Percentiles rank a stretch among this genome's conserved stretches.
Evolutionary conservation across 1,140 invertebrate genomes (phyloP).

Genomic region (Drosophila burlai): DNA sequence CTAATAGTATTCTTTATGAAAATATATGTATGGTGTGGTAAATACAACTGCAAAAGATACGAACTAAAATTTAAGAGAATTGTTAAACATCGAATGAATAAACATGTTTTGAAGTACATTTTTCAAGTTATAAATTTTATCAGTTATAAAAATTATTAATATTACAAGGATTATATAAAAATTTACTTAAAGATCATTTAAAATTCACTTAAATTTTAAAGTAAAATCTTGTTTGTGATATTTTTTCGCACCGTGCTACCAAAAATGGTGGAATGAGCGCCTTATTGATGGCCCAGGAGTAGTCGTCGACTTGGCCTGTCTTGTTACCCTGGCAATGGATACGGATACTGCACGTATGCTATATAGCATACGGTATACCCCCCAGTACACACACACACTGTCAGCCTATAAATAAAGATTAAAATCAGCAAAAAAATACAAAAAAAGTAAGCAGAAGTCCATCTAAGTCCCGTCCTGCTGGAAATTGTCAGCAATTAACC

Average conservation of each 20-base stretch:
- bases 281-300: constrained; percentile 73
- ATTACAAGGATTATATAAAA: too few relatives aligned
- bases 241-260: constrained; percentile 6
- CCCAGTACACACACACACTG: constrained; percentile 45
- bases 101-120: too few relatives aligned
- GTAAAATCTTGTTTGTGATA: too few relatives aligned
- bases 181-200: too few relatives aligned
- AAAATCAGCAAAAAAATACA: constrained; percentile 58
- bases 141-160: too few relatives aligned
- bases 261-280: constrained; percentile 35
- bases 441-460: constrained; percentile 51
- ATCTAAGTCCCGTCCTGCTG: constrained; percentile 48
- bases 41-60: too few relatives aligned
- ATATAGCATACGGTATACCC: constrained; percentile 26
- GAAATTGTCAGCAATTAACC: constrained; percentile 82
- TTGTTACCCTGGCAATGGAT: constrained; percentile 73
- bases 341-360: constrained; percentile 30
- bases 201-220: too few relatives aligned
- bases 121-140: too few relatives aligned
- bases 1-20: too few relatives aligned
- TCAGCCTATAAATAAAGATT: constrained; percentile 79
- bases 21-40: too few relatives aligned
- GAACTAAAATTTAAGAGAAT: too few relatives aligned
- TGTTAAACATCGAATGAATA: too few relatives aligned
- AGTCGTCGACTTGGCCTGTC: constrained; percentile 56